A percentile compares a stretch with the other conserved stretches of the same genome.
Conservation (phyloP, 2,113 vertebrate species). For the Neotragus pygmaeus region DNA sequence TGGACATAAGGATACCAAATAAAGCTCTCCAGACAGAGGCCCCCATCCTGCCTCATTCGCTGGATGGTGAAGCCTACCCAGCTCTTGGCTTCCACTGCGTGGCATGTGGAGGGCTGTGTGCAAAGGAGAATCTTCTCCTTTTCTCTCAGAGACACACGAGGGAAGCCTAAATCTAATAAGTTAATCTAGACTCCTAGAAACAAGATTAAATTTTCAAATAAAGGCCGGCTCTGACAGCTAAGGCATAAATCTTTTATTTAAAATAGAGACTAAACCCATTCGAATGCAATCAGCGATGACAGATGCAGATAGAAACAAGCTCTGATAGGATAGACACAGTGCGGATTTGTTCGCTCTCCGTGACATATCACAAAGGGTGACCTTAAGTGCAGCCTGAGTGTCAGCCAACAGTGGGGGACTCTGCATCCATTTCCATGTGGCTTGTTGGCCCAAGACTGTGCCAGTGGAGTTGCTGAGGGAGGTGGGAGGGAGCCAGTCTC, state of each 20-base stretch:
- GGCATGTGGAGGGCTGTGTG: not conserved
- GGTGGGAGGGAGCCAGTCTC: not conserved
- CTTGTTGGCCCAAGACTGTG: slow-evolving; percentile 40
- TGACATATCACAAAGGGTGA: slow-evolving; percentile 74
- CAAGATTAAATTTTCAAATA: slow-evolving; percentile 85
- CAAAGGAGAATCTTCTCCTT: slow-evolving; percentile 54
- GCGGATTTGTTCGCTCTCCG: slow-evolving; percentile 58
- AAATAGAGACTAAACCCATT: slow-evolving; percentile 79
- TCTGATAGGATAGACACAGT: slow-evolving; percentile 57
- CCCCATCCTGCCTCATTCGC: not conserved
- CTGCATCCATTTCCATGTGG: slow-evolving; percentile 65
- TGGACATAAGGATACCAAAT: slow-evolving; percentile 4
- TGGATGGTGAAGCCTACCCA: not conserved
- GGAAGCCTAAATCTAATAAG: slow-evolving; percentile 82
- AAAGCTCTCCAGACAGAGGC: slow-evolving; percentile 33
- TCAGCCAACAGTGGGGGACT: slow-evolving; percentile 64
- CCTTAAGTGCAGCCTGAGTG: slow-evolving; percentile 73
- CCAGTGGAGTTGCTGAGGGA: not conserved
- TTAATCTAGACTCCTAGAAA: slow-evolving; percentile 83
- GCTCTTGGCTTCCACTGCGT: slow-evolving; percentile 14
- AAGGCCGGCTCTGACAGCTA: slow-evolving; percentile 79
- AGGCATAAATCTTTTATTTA: slow-evolving; percentile 86
- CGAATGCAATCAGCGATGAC: slow-evolving; percentile 81
- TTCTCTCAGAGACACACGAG: slow-evolving; percentile 62
- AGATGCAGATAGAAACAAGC: slow-evolving; percentile 79